Base-by-base conservation (phyloP, 2,113 vertebrate species). In the Laticauda laticaudata region DNA sequence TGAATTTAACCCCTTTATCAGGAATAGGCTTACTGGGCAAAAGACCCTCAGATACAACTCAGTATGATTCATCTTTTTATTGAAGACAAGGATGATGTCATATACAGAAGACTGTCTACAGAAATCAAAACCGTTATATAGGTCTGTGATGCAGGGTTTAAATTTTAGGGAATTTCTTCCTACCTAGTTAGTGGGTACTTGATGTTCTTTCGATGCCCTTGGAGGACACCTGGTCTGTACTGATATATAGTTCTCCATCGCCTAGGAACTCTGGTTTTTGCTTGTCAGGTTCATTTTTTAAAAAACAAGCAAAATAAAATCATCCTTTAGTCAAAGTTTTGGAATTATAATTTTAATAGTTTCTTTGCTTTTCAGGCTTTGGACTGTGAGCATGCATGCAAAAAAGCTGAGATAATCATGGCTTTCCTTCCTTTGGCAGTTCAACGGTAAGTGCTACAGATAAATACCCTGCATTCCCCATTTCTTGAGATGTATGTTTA, bases 371-470 rank as follows among this genome's bases (percentile, higher is more conserved):
- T 95, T 90, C 93, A 98, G 98, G 92, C 93, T 54, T 39, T 93
- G 86, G 90, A 57, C 54, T 88, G 92, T 96, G 96, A 88, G 89
- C 91, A 90, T 94, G 55, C 23, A 54, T 54, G 51, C 7, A 0
- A n/a, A 57, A 93, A 89, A 93, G 93, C 94, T 26, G 96, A 97
- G 0, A 97, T 97, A 94, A 98, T 96, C 91, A 98, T 99, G 98
- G 98, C 98, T 2, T 97, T 98, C 90, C 98, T 97, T 93, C 97
- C 98, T 0, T 96, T 98, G 86, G 98, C 98, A 24, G 98, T 98
- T 54, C 98, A 98, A 95, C 98, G 98, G 99, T 98, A 97, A 98
- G 98, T 97, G 64, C 20, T 29, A 0, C 0, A 2, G 9, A 91
- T 81, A 81, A 81, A 81, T 81, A 39, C 18, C 7, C 34, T 21